Conservation (phyloP, 2,888 invertebrate species). For the Blera fallax region DNA sequence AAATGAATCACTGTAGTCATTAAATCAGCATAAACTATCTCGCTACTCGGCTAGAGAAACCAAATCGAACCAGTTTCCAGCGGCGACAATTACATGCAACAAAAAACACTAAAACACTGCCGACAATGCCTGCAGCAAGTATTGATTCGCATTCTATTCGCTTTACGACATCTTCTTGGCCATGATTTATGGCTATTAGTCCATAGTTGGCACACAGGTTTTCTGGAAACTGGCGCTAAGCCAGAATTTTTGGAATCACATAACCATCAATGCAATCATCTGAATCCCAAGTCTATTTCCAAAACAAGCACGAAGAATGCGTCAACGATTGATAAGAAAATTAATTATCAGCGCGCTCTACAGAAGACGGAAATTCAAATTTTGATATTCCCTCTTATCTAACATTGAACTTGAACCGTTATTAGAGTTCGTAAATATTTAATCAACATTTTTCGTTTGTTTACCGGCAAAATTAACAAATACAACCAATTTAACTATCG, state of each 20-base stretch:
- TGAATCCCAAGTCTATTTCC: background rate
- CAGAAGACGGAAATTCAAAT: background rate
- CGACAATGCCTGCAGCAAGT: background rate
- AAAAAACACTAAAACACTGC: background rate
- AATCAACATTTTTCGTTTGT: slow-evolving; percentile 4
- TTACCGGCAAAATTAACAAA: slow-evolving; percentile 27
- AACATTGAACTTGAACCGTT: slow-evolving; percentile 49
- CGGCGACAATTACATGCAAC: background rate
- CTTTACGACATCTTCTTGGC: background rate
- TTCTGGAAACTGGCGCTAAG: background rate
- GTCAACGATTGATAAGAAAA: background rate
- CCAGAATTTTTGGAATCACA: background rate
- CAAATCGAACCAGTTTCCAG: background rate
- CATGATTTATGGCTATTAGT: background rate
- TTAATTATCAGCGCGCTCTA: background rate
- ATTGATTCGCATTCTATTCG: background rate
- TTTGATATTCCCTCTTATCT: background rate
- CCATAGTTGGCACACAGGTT: background rate
- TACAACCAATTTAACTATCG: background rate
- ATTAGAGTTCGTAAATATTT: background rate
- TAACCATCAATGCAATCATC: background rate
- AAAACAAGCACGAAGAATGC: background rate
- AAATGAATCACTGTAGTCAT: background rate
- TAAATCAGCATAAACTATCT: background rate
- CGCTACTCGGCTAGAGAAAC: background rate